phyloP scores from a whole-genome alignment of 2,797 vertebrate species.

The Diglossa cyanea region DNA sequence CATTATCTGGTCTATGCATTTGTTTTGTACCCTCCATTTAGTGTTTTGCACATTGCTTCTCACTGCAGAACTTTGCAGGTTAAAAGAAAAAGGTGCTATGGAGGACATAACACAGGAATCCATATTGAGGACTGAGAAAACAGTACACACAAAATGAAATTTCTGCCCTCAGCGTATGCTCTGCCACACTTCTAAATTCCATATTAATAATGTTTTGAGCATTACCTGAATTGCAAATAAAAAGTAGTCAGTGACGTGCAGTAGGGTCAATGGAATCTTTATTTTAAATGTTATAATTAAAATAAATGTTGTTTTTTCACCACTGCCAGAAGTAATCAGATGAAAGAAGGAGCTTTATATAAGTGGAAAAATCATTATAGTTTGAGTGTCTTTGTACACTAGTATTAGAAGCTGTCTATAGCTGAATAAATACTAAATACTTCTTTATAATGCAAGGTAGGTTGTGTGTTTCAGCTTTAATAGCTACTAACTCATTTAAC shows the following conservation, averaged over 20 bases:
- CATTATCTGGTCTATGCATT: neutral
- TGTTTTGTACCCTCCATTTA: neutral
- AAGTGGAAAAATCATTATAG: neutral
- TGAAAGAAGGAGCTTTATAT: neutral
- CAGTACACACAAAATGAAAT: neutral
- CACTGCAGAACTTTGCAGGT: neutral
- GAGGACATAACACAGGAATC: neutral
- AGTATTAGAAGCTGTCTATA: neutral
- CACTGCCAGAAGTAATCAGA: neutral
- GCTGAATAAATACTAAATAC: slow-evolving; percentile 40
- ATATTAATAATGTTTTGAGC: neutral
- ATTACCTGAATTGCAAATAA: neutral
- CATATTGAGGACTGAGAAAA: neutral
- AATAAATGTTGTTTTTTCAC: neutral
- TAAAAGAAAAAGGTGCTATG: neutral
- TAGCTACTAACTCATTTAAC: slow-evolving; percentile 60
- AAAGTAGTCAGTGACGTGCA: neutral
- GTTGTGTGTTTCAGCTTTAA: slow-evolving; percentile 42
- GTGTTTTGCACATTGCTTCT: neutral
- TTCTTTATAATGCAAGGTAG: slow-evolving; percentile 22
- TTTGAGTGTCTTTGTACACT: neutral
- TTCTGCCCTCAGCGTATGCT: neutral
- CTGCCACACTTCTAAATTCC: neutral
- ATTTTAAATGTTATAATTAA: neutral
- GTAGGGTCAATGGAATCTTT: neutral